phyloP scores from a whole-genome alignment of 2,113 vertebrate species.

The Nanorana parkeri region DNA sequence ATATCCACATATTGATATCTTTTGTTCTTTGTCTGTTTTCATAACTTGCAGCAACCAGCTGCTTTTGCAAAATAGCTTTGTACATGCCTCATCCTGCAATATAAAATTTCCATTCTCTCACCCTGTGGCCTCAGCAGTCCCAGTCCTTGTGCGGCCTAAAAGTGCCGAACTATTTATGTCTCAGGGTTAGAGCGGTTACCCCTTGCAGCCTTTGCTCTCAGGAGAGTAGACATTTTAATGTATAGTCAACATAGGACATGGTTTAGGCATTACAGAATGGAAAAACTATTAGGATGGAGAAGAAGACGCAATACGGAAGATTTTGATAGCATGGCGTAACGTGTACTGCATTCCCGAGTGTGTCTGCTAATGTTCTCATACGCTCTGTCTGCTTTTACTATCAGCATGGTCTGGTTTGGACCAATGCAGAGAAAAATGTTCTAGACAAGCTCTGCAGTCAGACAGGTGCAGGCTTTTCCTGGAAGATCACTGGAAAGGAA shows the following conservation, averaged over 20 bases:
- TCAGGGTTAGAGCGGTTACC: constrained; percentile 2
- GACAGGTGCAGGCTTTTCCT: constrained; percentile 52
- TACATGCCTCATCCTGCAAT: constrained; percentile 7
- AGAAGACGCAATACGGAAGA: constrained; percentile 33
- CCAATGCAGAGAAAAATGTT: constrained; percentile 59
- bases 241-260: constrained; percentile 16
- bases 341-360: constrained; percentile 74
- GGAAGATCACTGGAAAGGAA: constrained; percentile 55
- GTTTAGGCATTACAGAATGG: constrained; percentile 63
- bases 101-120: constrained; percentile 18
- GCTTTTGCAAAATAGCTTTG: background rate
- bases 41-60: background rate
- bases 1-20: background rate
- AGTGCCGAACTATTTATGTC: constrained; percentile 25
- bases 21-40: background rate
- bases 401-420: constrained; percentile 70
- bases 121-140: background rate
- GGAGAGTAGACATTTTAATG: constrained; percentile 27
- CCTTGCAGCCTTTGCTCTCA: constrained; percentile 1
- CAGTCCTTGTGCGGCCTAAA: constrained; percentile 11
- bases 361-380: constrained; percentile 80
- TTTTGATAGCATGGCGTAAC: constrained; percentile 70
- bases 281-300: constrained; percentile 70
- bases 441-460: constrained; percentile 55
- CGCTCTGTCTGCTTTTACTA: constrained; percentile 68